These are phyloP conservation scores for Xenotilapia leptura DNA, from an alignment of 2,113 vertebrate species.

Conservation along the genomic window DNA sequence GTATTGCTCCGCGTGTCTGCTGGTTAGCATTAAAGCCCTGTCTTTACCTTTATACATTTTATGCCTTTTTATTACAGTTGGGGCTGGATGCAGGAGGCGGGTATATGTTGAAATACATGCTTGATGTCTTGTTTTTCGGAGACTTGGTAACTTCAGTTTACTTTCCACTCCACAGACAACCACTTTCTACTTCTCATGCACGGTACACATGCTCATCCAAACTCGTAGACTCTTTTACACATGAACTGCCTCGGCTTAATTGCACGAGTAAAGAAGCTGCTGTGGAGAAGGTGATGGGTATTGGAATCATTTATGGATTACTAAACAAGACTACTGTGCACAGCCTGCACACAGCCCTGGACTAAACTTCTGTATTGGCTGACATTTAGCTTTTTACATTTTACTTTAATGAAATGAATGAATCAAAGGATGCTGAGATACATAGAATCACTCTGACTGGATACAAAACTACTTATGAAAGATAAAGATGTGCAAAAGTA, in stretches of 20 bases:
- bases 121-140: not conserved
- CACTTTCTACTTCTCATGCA: not conserved
- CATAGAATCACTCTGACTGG: not conserved
- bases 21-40: not conserved
- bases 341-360: not conserved
- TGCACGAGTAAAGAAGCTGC: not conserved
- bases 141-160: not conserved
- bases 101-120: not conserved
- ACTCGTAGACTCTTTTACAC: not conserved
- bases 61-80: not conserved
- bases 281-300: not conserved
- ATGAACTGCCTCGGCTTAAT: not conserved
- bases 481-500: not conserved
- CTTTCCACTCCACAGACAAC: not conserved
- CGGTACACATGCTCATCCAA: not conserved
- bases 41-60: not conserved
- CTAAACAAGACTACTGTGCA: not conserved
- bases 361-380: not conserved
- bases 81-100: not conserved
- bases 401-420: not conserved
- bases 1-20: not conserved
- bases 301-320: not conserved
- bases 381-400: not conserved
- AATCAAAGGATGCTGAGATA: not conserved
- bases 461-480: not conserved